Evolutionary conservation across 1,140 invertebrate species (phyloP), one percentile per base, ranked within the genome.

Genomic region (Drosophila tropicalis): DNA sequence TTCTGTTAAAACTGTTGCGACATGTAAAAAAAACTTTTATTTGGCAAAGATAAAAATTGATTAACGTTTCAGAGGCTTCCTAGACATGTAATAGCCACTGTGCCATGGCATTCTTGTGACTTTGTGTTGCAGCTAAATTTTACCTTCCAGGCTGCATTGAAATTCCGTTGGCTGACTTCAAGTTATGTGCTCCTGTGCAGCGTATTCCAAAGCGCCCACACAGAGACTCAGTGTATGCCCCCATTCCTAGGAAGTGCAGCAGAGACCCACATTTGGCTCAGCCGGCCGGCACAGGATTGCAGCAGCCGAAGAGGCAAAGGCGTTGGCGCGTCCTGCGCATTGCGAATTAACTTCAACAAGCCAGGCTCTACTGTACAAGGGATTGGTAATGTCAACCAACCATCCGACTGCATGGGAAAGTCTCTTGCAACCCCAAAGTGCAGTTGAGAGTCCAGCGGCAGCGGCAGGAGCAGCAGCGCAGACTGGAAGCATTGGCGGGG

Each of bases 181-280:
- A 62, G 54, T 87, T 66, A 76, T 86, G 83, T 41, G 76, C 79
- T 76, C 83, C 83, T 87, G 76, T 79, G 39, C 51, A 12, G 69
- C 70, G 44, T 83, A 79, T 86, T 87, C 62, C 67, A 62, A 73
- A 73, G 65, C 83, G 79, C 83, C 83, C 68, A 79, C 76, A 75
- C 72, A 67, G 34, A 15, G 41, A 62, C 13, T 44, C 29, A 32
- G 5, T 29, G 55, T 29, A 39, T 68, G 10, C 5, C 22, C 22
- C 6, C 58, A 44, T 39, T 34, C 25, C 12, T 15, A 47, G 19
- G 47, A 5, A 40, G 56, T 63, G 55, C 40, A 55, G 19, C 10
- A 51, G 51, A 68, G 67, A 72, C 72, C 76, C 83, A 86, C 83
- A 82, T 84, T 79, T 72, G 57, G 56, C 67, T 70, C 70, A 67